phyloP scores from a whole-genome alignment of 1,140 invertebrate species.

The Bombus picipes region DNA sequence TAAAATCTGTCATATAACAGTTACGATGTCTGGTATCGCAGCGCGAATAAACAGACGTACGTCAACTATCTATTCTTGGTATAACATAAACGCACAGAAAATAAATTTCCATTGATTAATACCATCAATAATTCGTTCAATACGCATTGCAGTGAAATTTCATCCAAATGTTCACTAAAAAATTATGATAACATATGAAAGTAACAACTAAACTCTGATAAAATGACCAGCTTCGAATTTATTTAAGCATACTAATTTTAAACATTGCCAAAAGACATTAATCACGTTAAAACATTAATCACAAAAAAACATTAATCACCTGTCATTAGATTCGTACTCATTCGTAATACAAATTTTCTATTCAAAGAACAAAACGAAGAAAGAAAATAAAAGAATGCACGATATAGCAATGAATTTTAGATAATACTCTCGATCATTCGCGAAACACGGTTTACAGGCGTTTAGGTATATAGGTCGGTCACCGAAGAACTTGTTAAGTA shows the following conservation, averaged over 20 bases:
- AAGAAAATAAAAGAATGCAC: neutral
- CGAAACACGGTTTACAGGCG: neutral
- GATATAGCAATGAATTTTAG: too few species aligned
- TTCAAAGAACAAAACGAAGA: neutral
- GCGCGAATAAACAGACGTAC: neutral
- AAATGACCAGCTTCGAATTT: too few species aligned
- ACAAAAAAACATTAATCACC: neutral
- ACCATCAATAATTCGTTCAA: neutral
- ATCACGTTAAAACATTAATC: too few species aligned
- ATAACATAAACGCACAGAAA: neutral
- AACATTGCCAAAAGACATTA: neutral
- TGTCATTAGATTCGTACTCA: neutral
- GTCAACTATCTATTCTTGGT: neutral
- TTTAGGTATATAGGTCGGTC: constrained; percentile 19
- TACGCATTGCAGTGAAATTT: neutral
- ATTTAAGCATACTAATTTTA: too few species aligned
- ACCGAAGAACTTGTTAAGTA: neutral
- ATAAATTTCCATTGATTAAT: neutral
- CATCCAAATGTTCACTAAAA: neutral
- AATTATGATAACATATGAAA: neutral
- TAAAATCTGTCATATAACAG: too few species aligned
- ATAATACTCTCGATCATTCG: neutral
- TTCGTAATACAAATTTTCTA: neutral
- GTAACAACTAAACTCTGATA: too few species aligned
- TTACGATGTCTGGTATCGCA: neutral